A percentile compares a stretch with the other conserved stretches of the same genome.
These are phyloP conservation scores for Sterna hirundo DNA, from an alignment of 2,113 vertebrate species.

Conservation along the genomic window DNA sequence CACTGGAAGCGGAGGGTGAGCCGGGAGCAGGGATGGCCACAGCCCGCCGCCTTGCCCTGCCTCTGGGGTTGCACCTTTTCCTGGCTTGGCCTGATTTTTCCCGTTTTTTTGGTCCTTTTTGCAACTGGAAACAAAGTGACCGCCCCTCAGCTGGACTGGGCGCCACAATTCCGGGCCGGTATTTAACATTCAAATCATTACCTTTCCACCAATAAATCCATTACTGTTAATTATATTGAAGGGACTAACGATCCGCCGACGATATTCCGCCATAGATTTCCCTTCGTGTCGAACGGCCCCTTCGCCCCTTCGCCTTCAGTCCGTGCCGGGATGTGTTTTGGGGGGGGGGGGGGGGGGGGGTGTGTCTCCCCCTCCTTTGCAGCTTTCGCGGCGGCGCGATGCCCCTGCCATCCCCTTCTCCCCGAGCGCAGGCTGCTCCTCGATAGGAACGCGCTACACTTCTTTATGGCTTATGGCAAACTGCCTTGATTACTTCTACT, in stretches of 20 bases:
- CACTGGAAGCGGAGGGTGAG: conserved; percentile 26
- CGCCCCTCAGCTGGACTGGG: neutral
- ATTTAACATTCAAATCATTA: conserved; percentile 67
- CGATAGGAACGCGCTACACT: conserved; percentile 74
- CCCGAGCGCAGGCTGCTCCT: conserved; percentile 71
- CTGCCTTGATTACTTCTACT: conserved; percentile 86
- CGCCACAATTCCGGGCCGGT: conserved; percentile 24
- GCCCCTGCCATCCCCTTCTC: conserved; percentile 55
- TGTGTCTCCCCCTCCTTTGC: neutral
- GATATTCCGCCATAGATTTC: conserved; percentile 63
- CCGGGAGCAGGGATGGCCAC: neutral
- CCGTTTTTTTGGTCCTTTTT: neutral
- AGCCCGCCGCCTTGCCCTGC: neutral
- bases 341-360: no score
- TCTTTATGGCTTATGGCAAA: conserved; percentile 87
- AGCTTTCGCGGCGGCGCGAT: neutral
- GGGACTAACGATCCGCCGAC: conserved; percentile 66
- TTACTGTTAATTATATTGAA: conserved; percentile 78
- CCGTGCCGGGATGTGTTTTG: fast-evolving
- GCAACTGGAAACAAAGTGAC: neutral
- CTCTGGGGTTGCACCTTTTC: neutral
- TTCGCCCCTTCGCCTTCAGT: neutral
- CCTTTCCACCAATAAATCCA: conserved; percentile 73
- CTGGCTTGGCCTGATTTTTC: neutral
- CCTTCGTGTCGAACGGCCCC: neutral